A percentile compares a stretch with the other conserved stretches of the same genome.
These are phyloP conservation scores for Eurois occulta DNA, from an alignment of 2,888 invertebrate species.

Conservation along the genomic window DNA sequence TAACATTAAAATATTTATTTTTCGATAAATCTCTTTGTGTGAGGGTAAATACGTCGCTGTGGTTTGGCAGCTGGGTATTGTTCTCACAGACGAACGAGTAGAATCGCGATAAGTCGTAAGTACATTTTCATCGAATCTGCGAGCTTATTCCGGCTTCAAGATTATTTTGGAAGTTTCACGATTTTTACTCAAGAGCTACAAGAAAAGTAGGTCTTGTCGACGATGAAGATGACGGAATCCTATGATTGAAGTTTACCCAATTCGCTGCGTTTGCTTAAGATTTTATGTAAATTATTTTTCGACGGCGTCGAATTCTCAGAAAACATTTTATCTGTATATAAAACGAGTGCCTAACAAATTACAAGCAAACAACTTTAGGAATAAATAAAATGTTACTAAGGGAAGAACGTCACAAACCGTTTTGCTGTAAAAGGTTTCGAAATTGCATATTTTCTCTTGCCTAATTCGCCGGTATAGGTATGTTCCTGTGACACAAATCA, in stretches of 20 bases:
- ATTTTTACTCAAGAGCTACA: slow-evolving; percentile 42
- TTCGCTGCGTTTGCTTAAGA: slow-evolving; percentile 82
- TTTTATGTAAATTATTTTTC: slow-evolving; percentile 83
- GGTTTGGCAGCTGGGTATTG: slow-evolving; percentile 45
- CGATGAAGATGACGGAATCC: slow-evolving; percentile 71
- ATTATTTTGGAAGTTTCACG: slow-evolving; percentile 37
- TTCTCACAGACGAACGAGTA: slow-evolving; percentile 35
- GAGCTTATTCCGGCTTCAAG: slow-evolving; percentile 24
- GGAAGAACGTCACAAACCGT: slow-evolving; percentile 56
- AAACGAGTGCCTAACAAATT: slow-evolving; percentile 70
- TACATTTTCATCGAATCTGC: slow-evolving; percentile 34
- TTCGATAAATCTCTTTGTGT: slow-evolving; percentile 60
- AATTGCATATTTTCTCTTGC: slow-evolving; percentile 64
- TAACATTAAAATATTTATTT: slow-evolving; percentile 80
- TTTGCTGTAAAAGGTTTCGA: slow-evolving; percentile 62
- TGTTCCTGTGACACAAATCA: slow-evolving; percentile 68
- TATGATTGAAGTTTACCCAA: slow-evolving; percentile 84
- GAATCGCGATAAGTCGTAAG: slow-evolving; percentile 38
- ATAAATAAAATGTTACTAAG: slow-evolving; percentile 66
- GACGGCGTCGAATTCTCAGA: slow-evolving; percentile 69
- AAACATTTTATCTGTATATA: slow-evolving; percentile 70
- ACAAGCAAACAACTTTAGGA: slow-evolving; percentile 70
- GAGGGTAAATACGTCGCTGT: slow-evolving; percentile 47
- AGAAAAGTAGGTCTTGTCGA: slow-evolving; percentile 46
- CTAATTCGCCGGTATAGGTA: slow-evolving; percentile 62